Conservation (phyloP, 2,888 invertebrate genomes). For the Syritta pipiens region DNA sequence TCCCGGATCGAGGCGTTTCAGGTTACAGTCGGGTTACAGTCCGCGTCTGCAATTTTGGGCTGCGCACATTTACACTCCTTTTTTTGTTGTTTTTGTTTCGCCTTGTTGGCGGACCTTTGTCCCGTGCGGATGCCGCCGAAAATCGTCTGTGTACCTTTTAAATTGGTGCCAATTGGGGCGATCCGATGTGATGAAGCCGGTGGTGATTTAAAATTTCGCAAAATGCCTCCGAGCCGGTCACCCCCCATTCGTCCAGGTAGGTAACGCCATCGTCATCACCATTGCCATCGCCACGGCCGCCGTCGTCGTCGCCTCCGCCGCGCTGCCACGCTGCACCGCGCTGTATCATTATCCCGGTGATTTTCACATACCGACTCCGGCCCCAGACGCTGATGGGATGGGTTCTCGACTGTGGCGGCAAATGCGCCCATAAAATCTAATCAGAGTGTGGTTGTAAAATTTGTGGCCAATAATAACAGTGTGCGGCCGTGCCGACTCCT, state of each 20-base stretch:
- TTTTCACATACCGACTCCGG: conserved; percentile 52
- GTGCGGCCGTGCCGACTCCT: conserved; percentile 56
- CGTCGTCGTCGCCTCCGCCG: conserved; percentile 2
- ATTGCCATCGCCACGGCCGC: not conserved
- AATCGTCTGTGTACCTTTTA: conserved; percentile 68
- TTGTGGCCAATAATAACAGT: conserved; percentile 68
- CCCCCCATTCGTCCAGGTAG: conserved; percentile 56
- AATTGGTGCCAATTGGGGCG: conserved; percentile 67
- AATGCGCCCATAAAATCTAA: conserved; percentile 59
- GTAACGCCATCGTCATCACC: conserved; percentile 51
- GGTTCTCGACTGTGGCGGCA: conserved; percentile 48
- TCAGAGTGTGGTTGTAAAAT: conserved; percentile 67
- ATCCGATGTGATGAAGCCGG: conserved; percentile 65
- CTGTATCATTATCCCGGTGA: conserved; percentile 53
- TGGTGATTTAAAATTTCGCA: conserved; percentile 64
- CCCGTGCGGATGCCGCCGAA: conserved; percentile 44
- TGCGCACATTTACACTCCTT: conserved; percentile 14
- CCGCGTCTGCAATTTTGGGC: too few species aligned
- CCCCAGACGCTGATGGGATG: conserved; percentile 32
- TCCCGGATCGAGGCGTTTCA: conserved; percentile 32
- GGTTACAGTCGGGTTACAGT: conserved; percentile 49
- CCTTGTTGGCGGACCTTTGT: conserved; percentile 45
- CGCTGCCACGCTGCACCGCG: conserved; percentile 27
- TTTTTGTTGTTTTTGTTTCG: conserved; percentile 30
- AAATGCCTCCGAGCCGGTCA: conserved; percentile 57